Percentiles rank a stretch among this genome's conserved stretches.
Evolutionary conservation across 2,113 vertebrate species (phyloP).

Genomic region (Epinephelus moara): DNA sequence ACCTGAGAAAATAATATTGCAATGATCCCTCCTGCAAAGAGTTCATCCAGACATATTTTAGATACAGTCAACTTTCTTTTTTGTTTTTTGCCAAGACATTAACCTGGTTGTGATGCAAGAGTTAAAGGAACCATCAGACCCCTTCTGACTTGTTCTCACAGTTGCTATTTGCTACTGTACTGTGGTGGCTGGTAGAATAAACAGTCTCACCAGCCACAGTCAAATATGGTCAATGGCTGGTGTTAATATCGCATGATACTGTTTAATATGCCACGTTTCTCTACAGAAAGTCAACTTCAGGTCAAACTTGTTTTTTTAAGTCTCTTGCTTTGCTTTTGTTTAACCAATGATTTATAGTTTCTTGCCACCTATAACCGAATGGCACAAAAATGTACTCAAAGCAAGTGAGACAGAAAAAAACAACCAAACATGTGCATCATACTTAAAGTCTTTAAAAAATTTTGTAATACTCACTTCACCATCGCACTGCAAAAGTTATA

Average conservation of each 20-base stretch:
- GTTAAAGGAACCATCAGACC: neutral
- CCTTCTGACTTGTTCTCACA: neutral
- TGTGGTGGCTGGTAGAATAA: neutral
- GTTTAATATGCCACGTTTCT: neutral
- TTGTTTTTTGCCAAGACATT: neutral
- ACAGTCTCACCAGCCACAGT: neutral
- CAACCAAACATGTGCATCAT: slow-evolving; percentile 9
- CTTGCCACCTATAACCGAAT: neutral
- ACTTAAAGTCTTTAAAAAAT: slow-evolving; percentile 10
- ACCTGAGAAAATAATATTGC: neutral
- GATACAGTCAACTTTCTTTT: neutral
- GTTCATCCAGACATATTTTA: neutral
- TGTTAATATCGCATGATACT: neutral
- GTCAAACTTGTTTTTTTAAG: slow-evolving; percentile 20
- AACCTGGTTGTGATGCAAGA: neutral
- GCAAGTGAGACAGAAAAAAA: slow-evolving; percentile 79
- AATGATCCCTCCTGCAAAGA: neutral
- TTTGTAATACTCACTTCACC: slow-evolving; percentile 94
- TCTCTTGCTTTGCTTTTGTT: neutral
- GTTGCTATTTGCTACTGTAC: no score
- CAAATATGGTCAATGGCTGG: neutral
- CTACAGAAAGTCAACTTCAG: neutral
- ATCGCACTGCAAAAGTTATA: slow-evolving; percentile 92
- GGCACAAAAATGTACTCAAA: slow-evolving; percentile 52
- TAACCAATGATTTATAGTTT: neutral